phyloP scores from a whole-genome alignment of 2,797 vertebrate species.

The Oreochromis grahami region DNA sequence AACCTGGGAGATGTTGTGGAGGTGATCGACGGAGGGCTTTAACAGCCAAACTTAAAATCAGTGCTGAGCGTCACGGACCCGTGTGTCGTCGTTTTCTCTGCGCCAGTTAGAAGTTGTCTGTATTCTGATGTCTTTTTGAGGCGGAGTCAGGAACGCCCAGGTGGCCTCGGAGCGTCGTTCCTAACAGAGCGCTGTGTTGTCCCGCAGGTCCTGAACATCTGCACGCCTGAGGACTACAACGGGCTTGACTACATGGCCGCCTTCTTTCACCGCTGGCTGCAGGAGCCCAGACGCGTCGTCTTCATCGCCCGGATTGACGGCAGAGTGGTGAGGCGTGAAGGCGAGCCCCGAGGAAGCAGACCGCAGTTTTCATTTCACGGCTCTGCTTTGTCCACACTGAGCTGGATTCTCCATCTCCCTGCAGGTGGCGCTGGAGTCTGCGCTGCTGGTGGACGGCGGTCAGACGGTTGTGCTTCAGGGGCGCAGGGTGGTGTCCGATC shows the following conservation, averaged over 20 bases:
- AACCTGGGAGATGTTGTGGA: background rate
- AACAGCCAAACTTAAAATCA: background rate
- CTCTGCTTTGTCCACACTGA: background rate
- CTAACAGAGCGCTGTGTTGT: background rate
- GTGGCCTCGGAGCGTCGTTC: background rate
- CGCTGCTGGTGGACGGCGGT: background rate
- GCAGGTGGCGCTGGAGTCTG: constrained; percentile 11
- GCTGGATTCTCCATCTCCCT: background rate
- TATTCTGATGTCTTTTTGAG: background rate
- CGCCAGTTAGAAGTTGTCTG: background rate
- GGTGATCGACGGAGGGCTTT: background rate
- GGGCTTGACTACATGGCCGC: constrained; percentile 6
- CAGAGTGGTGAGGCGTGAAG: background rate
- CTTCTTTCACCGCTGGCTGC: constrained; percentile 5
- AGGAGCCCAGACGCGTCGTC: background rate
- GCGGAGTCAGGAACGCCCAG: background rate
- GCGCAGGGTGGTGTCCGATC: background rate
- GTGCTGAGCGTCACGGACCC: background rate
- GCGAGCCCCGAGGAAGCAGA: accelerated
- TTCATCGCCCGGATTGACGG: background rate
- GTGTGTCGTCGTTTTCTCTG: background rate
- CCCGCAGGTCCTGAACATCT: background rate
- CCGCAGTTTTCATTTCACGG: background rate
- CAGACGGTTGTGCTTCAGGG: background rate
- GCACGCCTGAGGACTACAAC: background rate